phyloP scores from a whole-genome alignment of 2,113 vertebrate genomes.

The Eulemur rufifrons region DNA sequence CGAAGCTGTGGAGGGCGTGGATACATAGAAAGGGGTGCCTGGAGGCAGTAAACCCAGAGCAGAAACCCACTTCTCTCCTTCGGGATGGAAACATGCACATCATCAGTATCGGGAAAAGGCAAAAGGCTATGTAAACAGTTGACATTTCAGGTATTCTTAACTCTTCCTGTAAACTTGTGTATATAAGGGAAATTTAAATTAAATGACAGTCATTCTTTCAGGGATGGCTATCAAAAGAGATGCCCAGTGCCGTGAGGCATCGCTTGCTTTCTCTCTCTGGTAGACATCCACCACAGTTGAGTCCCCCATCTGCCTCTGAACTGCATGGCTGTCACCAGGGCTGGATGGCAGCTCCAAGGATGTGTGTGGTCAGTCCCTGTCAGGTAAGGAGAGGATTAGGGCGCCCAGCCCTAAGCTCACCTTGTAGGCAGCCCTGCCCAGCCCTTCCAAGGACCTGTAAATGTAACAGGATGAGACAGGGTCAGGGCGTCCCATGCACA shows the following conservation, averaged over 20 bases:
- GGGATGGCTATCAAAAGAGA: neutral
- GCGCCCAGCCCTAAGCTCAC: neutral
- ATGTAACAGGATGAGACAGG: too few relatives aligned
- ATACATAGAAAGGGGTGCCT: neutral
- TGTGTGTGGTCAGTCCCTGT: neutral
- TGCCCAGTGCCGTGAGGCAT: rapidly evolving
- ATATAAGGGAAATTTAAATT: neutral
- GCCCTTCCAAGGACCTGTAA: neutral
- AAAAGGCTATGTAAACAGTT: neutral
- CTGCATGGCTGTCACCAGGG: rapidly evolving
- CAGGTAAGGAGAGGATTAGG: too few relatives aligned
- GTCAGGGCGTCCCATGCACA: rapidly evolving
- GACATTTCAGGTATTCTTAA: neutral
- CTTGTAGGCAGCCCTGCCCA: neutral
- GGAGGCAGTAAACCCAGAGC: neutral
- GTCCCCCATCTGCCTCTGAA: neutral
- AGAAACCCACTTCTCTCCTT: neutral
- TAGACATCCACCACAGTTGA: rapidly evolving
- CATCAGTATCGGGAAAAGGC: neutral
- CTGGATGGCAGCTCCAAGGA: neutral
- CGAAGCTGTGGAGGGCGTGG: neutral
- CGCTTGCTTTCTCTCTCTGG: neutral
- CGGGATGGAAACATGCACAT: neutral
- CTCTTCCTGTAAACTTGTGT: neutral
- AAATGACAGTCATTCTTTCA: neutral